Evolutionary conservation across 2,797 vertebrate species (phyloP).

Genomic region (Alfaro cultratus): DNA sequence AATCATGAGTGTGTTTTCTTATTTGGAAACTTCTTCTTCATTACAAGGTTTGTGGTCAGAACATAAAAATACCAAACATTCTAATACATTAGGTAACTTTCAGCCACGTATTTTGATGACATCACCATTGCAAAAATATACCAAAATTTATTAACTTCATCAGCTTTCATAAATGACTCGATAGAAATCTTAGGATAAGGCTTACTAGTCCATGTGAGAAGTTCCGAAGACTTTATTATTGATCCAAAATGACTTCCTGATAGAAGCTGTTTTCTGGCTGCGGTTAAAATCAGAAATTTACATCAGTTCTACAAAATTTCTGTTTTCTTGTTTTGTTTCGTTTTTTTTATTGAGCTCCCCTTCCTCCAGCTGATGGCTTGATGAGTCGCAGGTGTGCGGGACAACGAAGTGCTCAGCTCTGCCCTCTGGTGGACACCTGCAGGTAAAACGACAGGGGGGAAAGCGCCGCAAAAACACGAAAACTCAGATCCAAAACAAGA

Average conservation of each 20-base stretch:
- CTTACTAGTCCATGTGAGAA: background rate
- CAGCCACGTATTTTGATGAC: too few relatives aligned
- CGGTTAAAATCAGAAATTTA: background rate
- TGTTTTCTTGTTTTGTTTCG: too few relatives aligned
- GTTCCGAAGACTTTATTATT: background rate
- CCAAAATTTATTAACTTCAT: background rate
- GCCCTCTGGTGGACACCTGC: too few relatives aligned
- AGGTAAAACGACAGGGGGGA: too few relatives aligned
- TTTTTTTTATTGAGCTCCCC: background rate
- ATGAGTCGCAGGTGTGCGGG: too few relatives aligned
- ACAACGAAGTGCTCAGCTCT: too few relatives aligned
- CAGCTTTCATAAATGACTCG: background rate
- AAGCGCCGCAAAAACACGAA: too few relatives aligned
- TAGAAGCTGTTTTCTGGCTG: background rate
- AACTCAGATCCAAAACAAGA: too few relatives aligned
- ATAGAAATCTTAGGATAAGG: background rate
- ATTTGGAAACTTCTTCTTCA: background rate
- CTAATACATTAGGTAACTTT: background rate
- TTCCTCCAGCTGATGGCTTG: too few relatives aligned
- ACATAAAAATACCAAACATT: background rate
- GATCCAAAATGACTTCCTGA: background rate
- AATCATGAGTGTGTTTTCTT: background rate
- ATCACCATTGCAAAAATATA: background rate
- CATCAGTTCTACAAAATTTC: background rate
- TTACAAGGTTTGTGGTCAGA: background rate